Evolutionary conservation across 2,888 invertebrate species (phyloP).

Genomic region (Xestia xanthographa): DNA sequence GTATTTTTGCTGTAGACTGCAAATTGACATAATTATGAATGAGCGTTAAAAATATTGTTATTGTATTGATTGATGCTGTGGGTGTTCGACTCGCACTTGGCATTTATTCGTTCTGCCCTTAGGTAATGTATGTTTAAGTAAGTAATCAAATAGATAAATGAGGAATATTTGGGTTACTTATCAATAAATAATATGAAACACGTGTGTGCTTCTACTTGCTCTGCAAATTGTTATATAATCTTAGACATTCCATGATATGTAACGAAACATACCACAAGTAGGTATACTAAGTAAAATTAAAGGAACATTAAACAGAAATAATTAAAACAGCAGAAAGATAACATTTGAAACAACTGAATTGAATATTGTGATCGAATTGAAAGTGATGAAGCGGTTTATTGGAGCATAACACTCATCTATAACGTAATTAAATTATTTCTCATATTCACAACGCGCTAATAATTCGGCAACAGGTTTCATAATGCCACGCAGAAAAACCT

Average conservation of each 20-base stretch:
- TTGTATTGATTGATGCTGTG: no score
- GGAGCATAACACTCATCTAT: slow-evolving; percentile 11
- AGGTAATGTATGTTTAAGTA: not conserved
- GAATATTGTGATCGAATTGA: slow-evolving; percentile 15
- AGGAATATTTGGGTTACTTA: not conserved
- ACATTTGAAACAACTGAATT: not conserved
- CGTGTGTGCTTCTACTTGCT: not conserved
- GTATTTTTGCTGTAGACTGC: not conserved
- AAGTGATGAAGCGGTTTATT: slow-evolving; percentile 1
- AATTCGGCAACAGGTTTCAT: slow-evolving; percentile 27
- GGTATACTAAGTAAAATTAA: not conserved
- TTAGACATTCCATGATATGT: not conserved
- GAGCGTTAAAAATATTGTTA: no score
- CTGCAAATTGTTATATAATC: not conserved
- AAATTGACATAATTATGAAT: no score
- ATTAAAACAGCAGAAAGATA: not conserved
- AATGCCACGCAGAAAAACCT: not conserved
- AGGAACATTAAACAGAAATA: not conserved
- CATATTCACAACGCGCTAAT: slow-evolving; percentile 18
- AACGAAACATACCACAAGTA: not conserved
- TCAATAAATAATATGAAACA: slow-evolving; percentile 6
- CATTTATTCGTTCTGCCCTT: not conserved
- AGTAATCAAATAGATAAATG: not conserved
- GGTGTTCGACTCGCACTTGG: not conserved
- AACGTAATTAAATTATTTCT: slow-evolving; percentile 27